Evolutionary conservation across 2,113 vertebrate species (phyloP).

Genomic region (Taxidea taxus): DNA sequence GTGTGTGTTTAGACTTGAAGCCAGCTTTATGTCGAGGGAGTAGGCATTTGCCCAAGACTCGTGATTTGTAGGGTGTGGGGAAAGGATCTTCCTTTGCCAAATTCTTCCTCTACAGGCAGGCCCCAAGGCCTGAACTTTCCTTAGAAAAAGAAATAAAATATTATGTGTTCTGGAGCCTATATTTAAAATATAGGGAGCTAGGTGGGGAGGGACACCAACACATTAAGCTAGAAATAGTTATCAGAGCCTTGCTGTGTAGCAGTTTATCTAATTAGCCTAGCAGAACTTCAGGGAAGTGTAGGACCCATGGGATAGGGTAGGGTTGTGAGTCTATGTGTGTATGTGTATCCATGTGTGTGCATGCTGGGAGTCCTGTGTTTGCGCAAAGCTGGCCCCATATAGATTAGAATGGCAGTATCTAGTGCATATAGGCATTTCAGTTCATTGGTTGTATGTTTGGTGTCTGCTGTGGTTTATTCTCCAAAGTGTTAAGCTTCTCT

Average conservation of each 20-base stretch:
- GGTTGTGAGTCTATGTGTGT: neutral
- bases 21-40: conserved; percentile 70
- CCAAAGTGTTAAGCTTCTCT: neutral
- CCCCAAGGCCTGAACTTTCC: conserved; percentile 48
- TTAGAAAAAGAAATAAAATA: conserved; percentile 51
- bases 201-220: neutral
- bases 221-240: conserved; percentile 14
- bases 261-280: conserved; percentile 33
- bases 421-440: neutral
- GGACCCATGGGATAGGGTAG: neutral
- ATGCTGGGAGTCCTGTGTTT: neutral
- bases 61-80: conserved; percentile 69
- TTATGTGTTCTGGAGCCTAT: neutral
- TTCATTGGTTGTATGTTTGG: neutral
- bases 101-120: conserved; percentile 34
- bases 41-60: conserved; percentile 65
- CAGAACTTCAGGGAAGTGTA: neutral
- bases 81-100: conserved; percentile 61
- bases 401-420: neutral
- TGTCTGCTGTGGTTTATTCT: conserved; percentile 1
- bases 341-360: neutral
- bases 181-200: neutral
- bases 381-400: neutral
- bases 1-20: conserved; percentile 60
- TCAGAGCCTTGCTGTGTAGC: neutral